Conservation (phyloP, 2,113 vertebrate species). For the Tricholaema leucomelas region DNA sequence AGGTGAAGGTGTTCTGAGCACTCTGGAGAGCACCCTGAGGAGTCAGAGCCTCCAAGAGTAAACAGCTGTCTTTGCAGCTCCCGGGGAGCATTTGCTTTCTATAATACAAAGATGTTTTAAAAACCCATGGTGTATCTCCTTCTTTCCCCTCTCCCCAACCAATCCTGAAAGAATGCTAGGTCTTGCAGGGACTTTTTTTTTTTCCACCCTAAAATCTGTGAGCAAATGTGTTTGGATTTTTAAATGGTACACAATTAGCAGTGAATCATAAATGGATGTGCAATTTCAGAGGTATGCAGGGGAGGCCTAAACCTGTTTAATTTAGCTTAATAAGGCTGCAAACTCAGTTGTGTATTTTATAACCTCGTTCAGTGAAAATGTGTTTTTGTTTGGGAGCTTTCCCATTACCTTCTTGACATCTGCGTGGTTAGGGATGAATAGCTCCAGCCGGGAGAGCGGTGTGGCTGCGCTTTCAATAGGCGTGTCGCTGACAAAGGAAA, state of each 20-base stretch:
- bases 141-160: neutral
- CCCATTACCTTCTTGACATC: constrained; percentile 64
- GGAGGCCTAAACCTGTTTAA: constrained; percentile 30
- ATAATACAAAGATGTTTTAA: neutral
- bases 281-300: neutral
- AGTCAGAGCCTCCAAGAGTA: neutral
- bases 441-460: constrained; percentile 60
- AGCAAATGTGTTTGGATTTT: neutral
- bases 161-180: neutral
- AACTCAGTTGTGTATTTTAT: constrained; percentile 38
- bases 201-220: neutral
- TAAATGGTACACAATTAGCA: neutral
- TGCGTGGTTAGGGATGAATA: constrained; percentile 64
- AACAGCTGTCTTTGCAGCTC: neutral
- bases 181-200: neutral
- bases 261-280: constrained; percentile 26
- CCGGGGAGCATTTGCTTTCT: neutral
- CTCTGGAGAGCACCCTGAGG: neutral
- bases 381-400: constrained; percentile 52
- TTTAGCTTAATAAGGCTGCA: constrained; percentile 3
- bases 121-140: neutral
- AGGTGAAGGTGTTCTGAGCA: neutral
- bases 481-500: constrained; percentile 64
- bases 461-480: constrained; percentile 60
- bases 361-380: neutral